Conservation (phyloP, 2,888 invertebrate species). For the Melanophora roralis region DNA sequence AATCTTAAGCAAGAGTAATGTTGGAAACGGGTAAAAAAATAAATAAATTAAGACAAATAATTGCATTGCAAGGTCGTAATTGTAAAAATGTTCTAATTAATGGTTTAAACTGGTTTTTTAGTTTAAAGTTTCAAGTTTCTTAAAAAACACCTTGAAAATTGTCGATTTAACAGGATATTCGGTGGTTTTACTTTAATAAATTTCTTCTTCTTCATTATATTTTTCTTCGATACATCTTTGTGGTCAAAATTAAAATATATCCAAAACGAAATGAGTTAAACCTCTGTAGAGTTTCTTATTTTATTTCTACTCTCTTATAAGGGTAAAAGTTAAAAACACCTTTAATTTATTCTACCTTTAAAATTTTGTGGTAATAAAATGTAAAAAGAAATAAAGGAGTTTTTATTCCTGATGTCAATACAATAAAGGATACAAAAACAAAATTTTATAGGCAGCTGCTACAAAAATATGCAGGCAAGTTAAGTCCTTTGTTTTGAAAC, state of each 20-base stretch:
- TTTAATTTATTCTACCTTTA: neutral
- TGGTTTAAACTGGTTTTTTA: too few relatives aligned
- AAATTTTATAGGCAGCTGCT: constrained; percentile 42
- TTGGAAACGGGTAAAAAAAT: neutral
- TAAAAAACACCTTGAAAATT: too few relatives aligned
- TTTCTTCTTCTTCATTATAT: neutral
- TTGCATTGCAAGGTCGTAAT: constrained; percentile 65
- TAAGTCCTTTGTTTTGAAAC: constrained; percentile 28
- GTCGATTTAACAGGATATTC: constrained; percentile 44
- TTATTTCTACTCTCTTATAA: neutral
- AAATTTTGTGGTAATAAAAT: neutral
- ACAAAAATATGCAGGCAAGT: constrained; percentile 10
- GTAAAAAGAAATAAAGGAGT: constrained; percentile 41
- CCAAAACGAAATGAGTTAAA: neutral
- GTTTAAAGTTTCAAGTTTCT: too few relatives aligned
- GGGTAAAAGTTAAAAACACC: neutral
- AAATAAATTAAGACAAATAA: constrained; percentile 46
- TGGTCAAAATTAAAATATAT: constrained; percentile 24
- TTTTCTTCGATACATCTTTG: neutral
- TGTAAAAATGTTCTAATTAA: constrained; percentile 56
- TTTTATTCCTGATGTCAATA: neutral
- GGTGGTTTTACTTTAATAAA: constrained; percentile 35
- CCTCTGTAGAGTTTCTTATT: neutral
- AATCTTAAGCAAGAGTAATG: constrained; percentile 49
- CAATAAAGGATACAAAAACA: constrained; percentile 16